These are phyloP conservation scores for Lepidochrysops patricia DNA, from an alignment of 2,888 invertebrate genomes.

Conservation along the genomic window DNA sequence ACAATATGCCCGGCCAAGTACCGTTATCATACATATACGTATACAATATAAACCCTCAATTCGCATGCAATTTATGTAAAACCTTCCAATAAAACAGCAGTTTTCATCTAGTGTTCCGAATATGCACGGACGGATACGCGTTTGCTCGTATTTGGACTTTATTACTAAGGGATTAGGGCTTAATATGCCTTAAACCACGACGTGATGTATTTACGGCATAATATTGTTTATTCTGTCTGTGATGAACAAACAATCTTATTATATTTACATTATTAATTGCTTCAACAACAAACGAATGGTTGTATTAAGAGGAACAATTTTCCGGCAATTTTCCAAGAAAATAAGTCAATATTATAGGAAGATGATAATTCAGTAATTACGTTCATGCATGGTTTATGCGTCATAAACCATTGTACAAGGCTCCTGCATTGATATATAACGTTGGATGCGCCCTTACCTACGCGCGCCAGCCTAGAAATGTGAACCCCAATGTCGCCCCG, in stretches of 20 bases:
- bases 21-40: background rate
- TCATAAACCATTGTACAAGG: no score
- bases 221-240: background rate
- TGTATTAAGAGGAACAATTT: background rate
- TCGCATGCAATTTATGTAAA: background rate
- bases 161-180: background rate
- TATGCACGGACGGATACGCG: background rate
- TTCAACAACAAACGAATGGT: background rate
- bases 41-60: background rate
- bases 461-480: no score
- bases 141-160: background rate
- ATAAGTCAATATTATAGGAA: background rate
- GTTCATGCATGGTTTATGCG: no score
- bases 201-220: no score
- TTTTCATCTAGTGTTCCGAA: background rate
- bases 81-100: background rate
- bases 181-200: background rate
- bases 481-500: no score
- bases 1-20: no score
- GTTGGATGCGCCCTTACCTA: no score
- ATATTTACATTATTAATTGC: background rate
- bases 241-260: background rate
- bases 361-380: no score
- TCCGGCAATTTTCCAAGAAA: background rate
- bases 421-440: no score